Evolutionary conservation across 2,113 vertebrate genomes (phyloP), one percentile per base, ranked within the genome.

Genomic region (Athene noctua): DNA sequence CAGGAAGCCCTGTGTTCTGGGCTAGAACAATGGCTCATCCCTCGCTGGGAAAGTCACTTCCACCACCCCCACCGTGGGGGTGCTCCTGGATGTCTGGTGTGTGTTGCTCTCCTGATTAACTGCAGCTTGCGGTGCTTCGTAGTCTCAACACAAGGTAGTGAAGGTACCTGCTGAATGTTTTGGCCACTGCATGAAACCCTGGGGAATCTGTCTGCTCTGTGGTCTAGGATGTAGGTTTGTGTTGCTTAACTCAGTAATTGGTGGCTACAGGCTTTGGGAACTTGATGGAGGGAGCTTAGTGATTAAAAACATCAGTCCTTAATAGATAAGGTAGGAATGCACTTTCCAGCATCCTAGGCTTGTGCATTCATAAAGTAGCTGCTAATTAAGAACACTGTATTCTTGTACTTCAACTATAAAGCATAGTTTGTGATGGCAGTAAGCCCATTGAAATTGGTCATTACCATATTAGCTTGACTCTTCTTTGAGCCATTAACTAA

Each of bases 401-500:
- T 95, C 91, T 84, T 61, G 59, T 23, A 63, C 34, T 97, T 95
- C 68, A 40, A 40, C 96, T 62, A 75, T 93, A 95, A 97, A 95
- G 84, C 94, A 97, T 36, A 51, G 83, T 92, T 94, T 92, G 95
- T 90, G 85, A 88, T 38, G 84, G 94, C 93, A 89, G 94, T 14
- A 92, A 89, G 93, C 75, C 94, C 96, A 91, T 72, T 96, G 96
- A 93, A 97, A 96, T 62, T 57, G 90, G 92, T 96, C 84, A 92
- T 97, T 96, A 96, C 95, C 95, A 92, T 78, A 92, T 97, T 94
- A 94, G 93, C 89, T 63, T 2, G 40, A 92, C 94, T 97, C 92
- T 94, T 96, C 85, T 95, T 94, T 80, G 83, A 95, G 94, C 96
- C 94, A 96, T 96, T 97, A 98, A 96, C 95, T 88, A 96, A 97